phyloP scores from a whole-genome alignment of 1,140 invertebrate species.

The Ladona fulva region DNA sequence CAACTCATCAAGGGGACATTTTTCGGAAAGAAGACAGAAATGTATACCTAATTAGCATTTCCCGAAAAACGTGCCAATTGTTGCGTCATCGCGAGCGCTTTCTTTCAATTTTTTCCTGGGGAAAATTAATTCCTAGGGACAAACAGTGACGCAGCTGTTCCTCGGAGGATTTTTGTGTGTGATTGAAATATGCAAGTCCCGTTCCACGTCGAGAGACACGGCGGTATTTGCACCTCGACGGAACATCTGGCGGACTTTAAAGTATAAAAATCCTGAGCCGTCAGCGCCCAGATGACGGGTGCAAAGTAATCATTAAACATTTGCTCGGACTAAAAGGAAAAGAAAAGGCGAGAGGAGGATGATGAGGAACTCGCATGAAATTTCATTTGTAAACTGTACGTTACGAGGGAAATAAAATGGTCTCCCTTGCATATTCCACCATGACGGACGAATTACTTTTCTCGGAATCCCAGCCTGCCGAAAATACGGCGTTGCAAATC shows the following conservation, averaged over 20 bases:
- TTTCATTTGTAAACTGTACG: neutral
- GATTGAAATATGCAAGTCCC: neutral
- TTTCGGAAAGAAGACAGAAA: no score
- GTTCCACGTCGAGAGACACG: neutral
- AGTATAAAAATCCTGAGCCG: neutral
- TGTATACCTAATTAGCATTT: no score
- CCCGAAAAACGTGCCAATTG: neutral
- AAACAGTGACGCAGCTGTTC: neutral
- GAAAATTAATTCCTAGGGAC: neutral
- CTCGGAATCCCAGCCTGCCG: no score
- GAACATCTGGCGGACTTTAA: neutral
- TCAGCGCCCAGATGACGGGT: neutral
- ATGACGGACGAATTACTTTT: no score
- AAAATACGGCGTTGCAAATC: no score
- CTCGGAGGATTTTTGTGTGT: neutral
- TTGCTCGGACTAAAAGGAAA: neutral
- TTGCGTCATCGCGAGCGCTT: neutral
- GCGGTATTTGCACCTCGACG: neutral
- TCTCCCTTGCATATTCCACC: no score
- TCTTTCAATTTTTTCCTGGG: neutral
- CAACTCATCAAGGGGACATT: no score
- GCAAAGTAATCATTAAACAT: slow-evolving; percentile 10
- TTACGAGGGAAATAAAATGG: no score
- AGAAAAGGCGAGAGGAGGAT: neutral
- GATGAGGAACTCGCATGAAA: neutral